Evolutionary conservation across 2,888 invertebrate genomes (phyloP), one percentile per base, ranked within the genome.

Genomic region (Orthosia incerta): DNA sequence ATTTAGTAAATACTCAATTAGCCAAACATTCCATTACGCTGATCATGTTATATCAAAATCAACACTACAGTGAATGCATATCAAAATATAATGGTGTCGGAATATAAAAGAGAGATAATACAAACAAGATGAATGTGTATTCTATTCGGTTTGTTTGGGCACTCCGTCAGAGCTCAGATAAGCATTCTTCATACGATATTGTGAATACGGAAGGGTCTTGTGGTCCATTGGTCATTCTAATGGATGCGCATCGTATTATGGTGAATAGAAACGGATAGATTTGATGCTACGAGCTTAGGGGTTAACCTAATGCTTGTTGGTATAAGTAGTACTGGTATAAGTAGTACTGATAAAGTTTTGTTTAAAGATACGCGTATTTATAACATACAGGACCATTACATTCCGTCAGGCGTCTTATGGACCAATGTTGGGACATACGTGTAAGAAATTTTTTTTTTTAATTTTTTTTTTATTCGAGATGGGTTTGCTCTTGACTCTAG

Each of bases 181-280:
- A 68, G 59, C 48, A 79, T 76, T 64, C 63, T 71, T 68, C 26
- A 57, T 64, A 71, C 71, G 46, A 61, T 67, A 50, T 61, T 77
- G 62, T 76, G 76, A 80, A 80, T 76, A 65, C 60, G 48, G 46
- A 61, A 80, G 67, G 61, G 45, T 68, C 61, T 69, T 46, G 55
- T 46, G 56, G 45, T 53, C 51, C 68, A 68, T 79, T 69, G 80
- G 75, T 61, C 75, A 79, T 69, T 69, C 15, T 75, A 80, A 78
- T 78, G 16, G 51, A 78, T 74, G 79, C 68, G 79, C 68, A 61
- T 79, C 55, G 9, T 48, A 68, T 64, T 68, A 77, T 45, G 18
- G 20, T 46, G 23, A 55, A 74, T 51, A 51, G 39, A 12, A 39
- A 23, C 23, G 45, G 26, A 50, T 51, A 72, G 26, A 71, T 71